These are phyloP conservation scores for Dicyrtoma fusca DNA, from an alignment of 2,888 invertebrate species.

Conservation along the genomic window DNA sequence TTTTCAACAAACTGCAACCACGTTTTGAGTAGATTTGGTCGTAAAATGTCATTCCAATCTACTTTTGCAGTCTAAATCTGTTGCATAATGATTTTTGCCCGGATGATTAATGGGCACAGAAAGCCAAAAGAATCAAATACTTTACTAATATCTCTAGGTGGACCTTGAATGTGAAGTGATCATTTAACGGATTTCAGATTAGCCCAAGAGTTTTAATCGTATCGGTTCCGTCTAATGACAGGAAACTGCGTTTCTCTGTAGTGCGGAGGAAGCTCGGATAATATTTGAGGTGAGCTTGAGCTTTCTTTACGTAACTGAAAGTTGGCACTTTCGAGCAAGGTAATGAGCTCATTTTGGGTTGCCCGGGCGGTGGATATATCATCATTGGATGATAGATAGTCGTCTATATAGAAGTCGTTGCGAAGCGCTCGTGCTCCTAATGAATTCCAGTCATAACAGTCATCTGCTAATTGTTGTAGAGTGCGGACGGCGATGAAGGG, in stretches of 20 bases:
- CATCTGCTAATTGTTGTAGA: conserved; percentile 54
- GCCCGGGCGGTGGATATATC: conserved; percentile 50
- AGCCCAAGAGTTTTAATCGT: background rate
- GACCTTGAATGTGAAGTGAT: background rate
- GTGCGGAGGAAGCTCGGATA: background rate
- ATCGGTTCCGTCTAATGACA: background rate
- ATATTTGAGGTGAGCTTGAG: conserved; percentile 40
- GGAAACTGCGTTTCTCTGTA: conserved; percentile 12
- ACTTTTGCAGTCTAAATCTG: background rate
- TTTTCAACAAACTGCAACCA: background rate
- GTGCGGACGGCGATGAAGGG: conserved; percentile 51
- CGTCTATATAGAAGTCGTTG: conserved; percentile 58
- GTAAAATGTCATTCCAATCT: background rate
- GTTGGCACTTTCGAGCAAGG: conserved; percentile 41
- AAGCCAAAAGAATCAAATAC: conserved; percentile 1
- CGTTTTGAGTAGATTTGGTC: background rate
- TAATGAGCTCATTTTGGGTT: conserved; percentile 41
- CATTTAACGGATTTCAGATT: background rate
- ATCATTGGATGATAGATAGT: no score
- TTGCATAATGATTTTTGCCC: background rate
- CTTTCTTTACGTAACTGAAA: conserved; percentile 55
- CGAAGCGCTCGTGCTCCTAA: conserved; percentile 33
- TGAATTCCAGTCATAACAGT: conserved; percentile 41
- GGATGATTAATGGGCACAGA: background rate
- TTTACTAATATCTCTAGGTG: background rate